Percentiles rank a stretch among this genome's conserved stretches.
These are phyloP conservation scores for Apotomis capreana DNA, from an alignment of 2,888 invertebrate genomes.

Conservation along the genomic window DNA sequence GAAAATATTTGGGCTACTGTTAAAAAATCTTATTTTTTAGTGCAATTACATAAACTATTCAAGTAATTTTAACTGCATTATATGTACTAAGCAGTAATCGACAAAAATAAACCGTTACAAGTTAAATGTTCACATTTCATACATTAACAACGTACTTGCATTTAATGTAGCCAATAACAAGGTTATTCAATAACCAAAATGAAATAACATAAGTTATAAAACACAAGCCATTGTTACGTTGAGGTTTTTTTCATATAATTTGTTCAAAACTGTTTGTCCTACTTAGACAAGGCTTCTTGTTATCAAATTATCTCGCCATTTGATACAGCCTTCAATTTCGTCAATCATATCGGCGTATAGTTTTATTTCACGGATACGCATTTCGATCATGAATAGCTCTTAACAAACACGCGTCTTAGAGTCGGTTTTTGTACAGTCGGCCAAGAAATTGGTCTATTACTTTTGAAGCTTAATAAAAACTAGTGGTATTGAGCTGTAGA, in stretches of 20 bases:
- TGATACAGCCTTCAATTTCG: constrained; percentile 27
- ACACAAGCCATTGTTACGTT: not conserved
- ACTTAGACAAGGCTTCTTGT: constrained; percentile 25
- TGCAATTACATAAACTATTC: no score
- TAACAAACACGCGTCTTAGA: not conserved
- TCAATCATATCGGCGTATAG: constrained; percentile 11
- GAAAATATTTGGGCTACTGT: no score
- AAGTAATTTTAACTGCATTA: no score
- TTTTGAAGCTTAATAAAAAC: no score
- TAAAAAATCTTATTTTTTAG: no score
- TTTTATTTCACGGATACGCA: constrained; percentile 15
- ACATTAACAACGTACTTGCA: no score
- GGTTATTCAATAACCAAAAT: not conserved
- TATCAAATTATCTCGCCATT: constrained; percentile 29
- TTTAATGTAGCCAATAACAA: not conserved
- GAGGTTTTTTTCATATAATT: constrained; percentile 14
- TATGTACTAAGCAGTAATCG: no score
- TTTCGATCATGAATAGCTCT: not conserved
- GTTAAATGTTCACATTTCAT: no score
- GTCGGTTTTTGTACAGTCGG: not conserved
- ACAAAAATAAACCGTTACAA: no score
- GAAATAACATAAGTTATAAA: not conserved
- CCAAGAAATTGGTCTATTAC: no score
- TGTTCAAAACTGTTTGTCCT: constrained; percentile 28
- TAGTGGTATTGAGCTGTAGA: no score